These are phyloP conservation scores for Dysmachus trigonus DNA, from an alignment of 2,888 invertebrate genomes.

Conservation along the genomic window DNA sequence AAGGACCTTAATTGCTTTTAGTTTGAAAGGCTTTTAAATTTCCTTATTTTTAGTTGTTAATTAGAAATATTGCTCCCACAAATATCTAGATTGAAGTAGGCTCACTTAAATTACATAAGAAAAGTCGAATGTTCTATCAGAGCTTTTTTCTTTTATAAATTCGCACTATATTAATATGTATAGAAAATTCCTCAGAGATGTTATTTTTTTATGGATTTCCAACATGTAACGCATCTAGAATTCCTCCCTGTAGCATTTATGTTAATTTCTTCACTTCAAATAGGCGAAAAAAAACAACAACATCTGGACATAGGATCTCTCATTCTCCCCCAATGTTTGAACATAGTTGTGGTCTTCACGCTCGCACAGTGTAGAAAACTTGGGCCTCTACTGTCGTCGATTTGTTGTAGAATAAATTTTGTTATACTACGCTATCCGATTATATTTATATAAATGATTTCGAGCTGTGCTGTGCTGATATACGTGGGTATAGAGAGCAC, in stretches of 20 bases:
- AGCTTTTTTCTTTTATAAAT: not conserved
- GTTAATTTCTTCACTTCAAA: not conserved
- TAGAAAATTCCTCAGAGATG: not conserved
- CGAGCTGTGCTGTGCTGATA: not conserved
- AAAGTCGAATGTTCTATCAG: not conserved
- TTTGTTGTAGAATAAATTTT: constrained; percentile 12
- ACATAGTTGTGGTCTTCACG: not conserved
- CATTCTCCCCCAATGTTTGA: not conserved
- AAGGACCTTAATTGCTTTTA: not conserved
- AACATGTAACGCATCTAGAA: not conserved
- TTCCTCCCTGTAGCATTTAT: not conserved
- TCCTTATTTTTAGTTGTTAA: not conserved
- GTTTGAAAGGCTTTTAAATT: not conserved
- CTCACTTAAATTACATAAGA: not conserved
- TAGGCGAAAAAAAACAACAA: not conserved
- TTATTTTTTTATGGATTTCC: not conserved
- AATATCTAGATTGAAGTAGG: not conserved
- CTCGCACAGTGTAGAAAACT: not conserved
- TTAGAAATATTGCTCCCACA: not conserved
- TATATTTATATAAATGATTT: not conserved
- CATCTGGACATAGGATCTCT: not conserved
- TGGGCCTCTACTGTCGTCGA: not conserved
- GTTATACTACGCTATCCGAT: not conserved
- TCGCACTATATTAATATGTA: not conserved
- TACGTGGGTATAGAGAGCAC: not conserved